Base-by-base conservation (phyloP, 2,113 vertebrate species). In the Cochlearius cochlearius region DNA sequence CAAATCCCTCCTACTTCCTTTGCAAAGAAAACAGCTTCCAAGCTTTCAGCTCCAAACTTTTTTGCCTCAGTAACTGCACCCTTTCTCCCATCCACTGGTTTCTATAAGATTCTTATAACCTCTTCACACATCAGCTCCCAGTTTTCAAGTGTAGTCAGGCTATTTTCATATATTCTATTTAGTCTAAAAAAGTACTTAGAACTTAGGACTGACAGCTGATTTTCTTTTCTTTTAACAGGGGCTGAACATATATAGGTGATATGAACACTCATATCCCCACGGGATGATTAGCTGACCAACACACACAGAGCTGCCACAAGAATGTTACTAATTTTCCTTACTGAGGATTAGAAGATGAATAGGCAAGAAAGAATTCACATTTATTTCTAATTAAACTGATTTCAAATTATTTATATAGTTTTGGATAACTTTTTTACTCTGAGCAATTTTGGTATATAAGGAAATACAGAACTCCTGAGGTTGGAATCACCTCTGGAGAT, bases 231-330 rank as follows among this genome's bases (percentile, higher is more conserved):
- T n/a, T n/a, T n/a, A n/a, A n/a, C n/a, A 64, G 26, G 6, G 4
- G 5, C 17, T 71, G 26, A 49, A 56, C 4, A 5, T 15, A 15
- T 2, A 36, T 6, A 63, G 12, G 5, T 1, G 1, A n/a, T 26
- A 30, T 21, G 10, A 39, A 56, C 5, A 49, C 15, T 41, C 16
- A 27, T 21, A 55, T 30, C 0, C 0, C 10, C 41, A 58, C 43
- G 13, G 21, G 30, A 36, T 32, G 25, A 49, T 5, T 30, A 7
- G 32, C 27, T 41, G 20, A 71, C 9, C 27, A 72, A n/a, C 23
- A 59, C 3, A 38, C 5, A 62, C 5, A 79, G 10, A 32, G 22
- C 6, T 43, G 15, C 6, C 18, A 8, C 22, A 34, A 45, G 26
- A 50, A 50, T 12, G 5, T 72, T 38, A 45, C 38, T 63, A 56